Evolutionary conservation across 1,140 invertebrate genomes (phyloP).

Genomic region (Drosophila repleta): DNA sequence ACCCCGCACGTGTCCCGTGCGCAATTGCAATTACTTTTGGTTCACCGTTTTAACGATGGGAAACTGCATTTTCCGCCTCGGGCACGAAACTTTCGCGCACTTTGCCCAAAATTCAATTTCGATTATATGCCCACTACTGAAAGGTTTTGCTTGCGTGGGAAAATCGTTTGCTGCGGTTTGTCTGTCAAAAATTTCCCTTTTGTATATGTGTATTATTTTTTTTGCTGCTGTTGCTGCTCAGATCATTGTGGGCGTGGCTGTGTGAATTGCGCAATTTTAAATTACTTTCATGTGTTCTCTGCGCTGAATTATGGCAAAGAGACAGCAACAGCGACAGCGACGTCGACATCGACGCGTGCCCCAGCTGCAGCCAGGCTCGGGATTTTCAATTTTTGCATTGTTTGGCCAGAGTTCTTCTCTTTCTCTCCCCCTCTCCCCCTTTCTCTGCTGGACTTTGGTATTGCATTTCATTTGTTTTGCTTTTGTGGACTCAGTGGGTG

Average conservation of each 20-base stretch:
- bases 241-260: slow-evolving; percentile 34
- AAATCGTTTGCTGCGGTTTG: slow-evolving; percentile 59
- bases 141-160: slow-evolving; percentile 54
- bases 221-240: neutral
- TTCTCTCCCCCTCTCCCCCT: neutral
- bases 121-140: slow-evolving; percentile 41
- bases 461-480: slow-evolving; percentile 61
- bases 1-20: slow-evolving; percentile 64
- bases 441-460: slow-evolving; percentile 1
- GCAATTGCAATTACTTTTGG: slow-evolving; percentile 72
- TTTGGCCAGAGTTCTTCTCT: slow-evolving; percentile 28
- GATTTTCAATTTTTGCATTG: slow-evolving; percentile 58
- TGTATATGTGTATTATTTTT: neutral
- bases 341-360: slow-evolving; percentile 15
- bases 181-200: slow-evolving; percentile 22
- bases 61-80: slow-evolving; percentile 41
- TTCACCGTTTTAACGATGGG: slow-evolving; percentile 67
- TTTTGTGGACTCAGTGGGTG: neutral
- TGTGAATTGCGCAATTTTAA: slow-evolving; percentile 42
- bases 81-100: slow-evolving; percentile 35
- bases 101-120: slow-evolving; percentile 59
- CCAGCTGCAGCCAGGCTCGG: slow-evolving; percentile 3
- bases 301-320: slow-evolving; percentile 53
- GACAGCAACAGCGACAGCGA: slow-evolving; percentile 20
- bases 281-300: slow-evolving; percentile 51